Conservation (phyloP, 2,113 vertebrate genomes). For the Numenius arquata region DNA sequence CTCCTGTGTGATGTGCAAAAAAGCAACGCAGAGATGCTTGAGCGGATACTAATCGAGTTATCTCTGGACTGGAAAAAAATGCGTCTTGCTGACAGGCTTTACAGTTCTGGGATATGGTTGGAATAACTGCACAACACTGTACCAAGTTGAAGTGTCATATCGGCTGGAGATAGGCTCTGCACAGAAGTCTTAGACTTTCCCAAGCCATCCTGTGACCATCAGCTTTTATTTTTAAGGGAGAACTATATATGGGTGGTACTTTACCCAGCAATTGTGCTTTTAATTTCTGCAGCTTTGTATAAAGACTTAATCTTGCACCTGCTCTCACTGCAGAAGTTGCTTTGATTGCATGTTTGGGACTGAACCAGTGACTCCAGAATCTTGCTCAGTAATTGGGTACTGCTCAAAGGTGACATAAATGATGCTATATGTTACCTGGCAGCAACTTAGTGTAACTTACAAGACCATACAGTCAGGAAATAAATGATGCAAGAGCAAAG, state of each 20-base stretch:
- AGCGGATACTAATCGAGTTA: neutral
- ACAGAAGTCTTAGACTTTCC: no score
- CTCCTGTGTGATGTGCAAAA: neutral
- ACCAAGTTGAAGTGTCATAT: neutral
- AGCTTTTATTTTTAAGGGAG: neutral
- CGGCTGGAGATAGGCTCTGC: neutral
- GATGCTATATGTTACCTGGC: constrained; percentile 37
- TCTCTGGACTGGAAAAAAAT: neutral
- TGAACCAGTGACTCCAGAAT: neutral
- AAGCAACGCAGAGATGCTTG: neutral
- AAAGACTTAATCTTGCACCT: neutral
- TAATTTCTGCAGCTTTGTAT: neutral
- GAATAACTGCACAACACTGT: neutral
- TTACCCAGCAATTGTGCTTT: neutral
- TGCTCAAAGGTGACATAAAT: constrained; percentile 23
- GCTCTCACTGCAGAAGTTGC: neutral
- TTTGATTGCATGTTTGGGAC: neutral
- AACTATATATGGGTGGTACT: neutral
- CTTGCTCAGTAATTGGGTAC: neutral
- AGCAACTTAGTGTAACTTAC: constrained; percentile 46
- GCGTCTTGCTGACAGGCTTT: neutral
- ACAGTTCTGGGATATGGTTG: neutral
- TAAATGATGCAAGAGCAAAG: constrained; percentile 52
- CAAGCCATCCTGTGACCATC: neutral
- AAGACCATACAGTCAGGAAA: constrained; percentile 17